Percentiles rank a stretch among this genome's conserved stretches.
Evolutionary conservation across 2,888 invertebrate species (phyloP).

Genomic region (Noctua comes): DNA sequence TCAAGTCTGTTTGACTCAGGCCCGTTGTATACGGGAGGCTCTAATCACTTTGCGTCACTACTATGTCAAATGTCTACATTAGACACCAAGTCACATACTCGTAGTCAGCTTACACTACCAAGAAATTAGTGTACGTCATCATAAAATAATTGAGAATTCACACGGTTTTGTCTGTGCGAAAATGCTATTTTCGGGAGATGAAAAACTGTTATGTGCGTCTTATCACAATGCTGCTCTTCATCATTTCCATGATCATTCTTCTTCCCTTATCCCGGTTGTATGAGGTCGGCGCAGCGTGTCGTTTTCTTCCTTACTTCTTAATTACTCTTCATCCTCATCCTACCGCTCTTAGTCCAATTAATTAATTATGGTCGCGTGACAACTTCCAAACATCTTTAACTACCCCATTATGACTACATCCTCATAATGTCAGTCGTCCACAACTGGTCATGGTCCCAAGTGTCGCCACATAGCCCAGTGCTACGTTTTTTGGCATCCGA

Average conservation of each 20-base stretch:
- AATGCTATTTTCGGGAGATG: background rate
- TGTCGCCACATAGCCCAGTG: background rate
- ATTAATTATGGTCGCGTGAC: background rate
- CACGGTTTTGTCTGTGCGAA: background rate
- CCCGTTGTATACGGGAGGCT: constrained; percentile 43
- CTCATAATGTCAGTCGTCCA: background rate
- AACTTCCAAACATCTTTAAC: background rate
- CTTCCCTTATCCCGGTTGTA: background rate
- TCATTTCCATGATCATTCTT: background rate
- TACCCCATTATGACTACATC: background rate
- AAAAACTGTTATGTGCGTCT: background rate
- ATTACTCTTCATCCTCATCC: no score
- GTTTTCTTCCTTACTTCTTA: background rate
- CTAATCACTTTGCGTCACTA: constrained; percentile 60
- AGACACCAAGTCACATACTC: constrained; percentile 50
- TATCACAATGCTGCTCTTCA: background rate
- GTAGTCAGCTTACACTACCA: constrained; percentile 15
- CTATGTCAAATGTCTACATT: constrained; percentile 44
- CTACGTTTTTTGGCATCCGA: background rate
- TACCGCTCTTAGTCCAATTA: background rate
- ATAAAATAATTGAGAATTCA: background rate
- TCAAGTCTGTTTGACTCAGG: constrained; percentile 40
- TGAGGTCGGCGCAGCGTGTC: background rate
- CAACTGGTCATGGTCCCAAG: background rate
- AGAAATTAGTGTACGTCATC: constrained; percentile 39